These are phyloP conservation scores for Diaperis boleti DNA, from an alignment of 2,888 invertebrate genomes.

Conservation along the genomic window DNA sequence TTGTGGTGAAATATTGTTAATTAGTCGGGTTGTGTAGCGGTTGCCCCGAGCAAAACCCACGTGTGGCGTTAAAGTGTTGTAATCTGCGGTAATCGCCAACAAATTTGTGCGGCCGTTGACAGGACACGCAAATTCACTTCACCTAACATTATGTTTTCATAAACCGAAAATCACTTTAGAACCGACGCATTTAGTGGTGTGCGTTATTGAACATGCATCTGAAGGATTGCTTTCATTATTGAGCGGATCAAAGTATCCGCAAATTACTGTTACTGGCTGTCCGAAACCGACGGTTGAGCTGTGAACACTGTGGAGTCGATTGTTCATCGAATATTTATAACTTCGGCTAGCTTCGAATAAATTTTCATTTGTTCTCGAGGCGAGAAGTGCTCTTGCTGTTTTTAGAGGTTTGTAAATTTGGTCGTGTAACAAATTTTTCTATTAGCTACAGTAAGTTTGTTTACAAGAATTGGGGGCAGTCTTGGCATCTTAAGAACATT, in stretches of 20 bases:
- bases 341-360: not conserved
- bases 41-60: constrained; percentile 18
- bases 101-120: constrained; percentile 39
- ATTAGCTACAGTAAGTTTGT: too few relatives aligned
- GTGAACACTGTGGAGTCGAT: constrained; percentile 2
- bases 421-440: too few relatives aligned
- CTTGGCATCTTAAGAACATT: too few relatives aligned
- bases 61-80: constrained; percentile 26
- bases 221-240: constrained; percentile 29
- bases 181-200: constrained; percentile 25
- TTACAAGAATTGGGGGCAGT: too few relatives aligned
- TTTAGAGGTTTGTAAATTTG: too few relatives aligned
- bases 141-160: constrained; percentile 30
- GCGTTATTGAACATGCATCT: constrained; percentile 32
- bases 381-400: too few relatives aligned
- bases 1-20: not conserved
- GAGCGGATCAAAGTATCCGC: constrained; percentile 21
- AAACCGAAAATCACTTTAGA: constrained; percentile 9
- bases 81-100: constrained; percentile 40
- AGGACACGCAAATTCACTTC: constrained; percentile 45
- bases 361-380: not conserved
- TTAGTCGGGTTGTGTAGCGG: constrained; percentile 9
- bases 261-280: constrained; percentile 24
- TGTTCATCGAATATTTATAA: not conserved
- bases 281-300: not conserved